Evolutionary conservation across 2,888 invertebrate species (phyloP), one percentile per base, ranked within the genome.

Genomic region (Patella depressa): DNA sequence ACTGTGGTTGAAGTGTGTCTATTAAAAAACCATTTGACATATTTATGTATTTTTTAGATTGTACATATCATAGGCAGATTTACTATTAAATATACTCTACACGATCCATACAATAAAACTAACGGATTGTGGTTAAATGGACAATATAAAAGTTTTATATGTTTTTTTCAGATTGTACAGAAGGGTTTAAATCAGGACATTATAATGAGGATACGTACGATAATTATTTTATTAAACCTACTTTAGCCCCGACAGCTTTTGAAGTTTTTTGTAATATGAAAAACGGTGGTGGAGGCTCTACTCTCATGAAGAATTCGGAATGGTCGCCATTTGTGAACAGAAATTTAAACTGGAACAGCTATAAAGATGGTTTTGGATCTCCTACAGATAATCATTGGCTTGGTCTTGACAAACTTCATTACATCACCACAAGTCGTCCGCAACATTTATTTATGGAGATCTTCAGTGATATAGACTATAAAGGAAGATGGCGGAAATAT

Each of bases 401-500:
- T 45, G 79, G 79, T 2, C 55, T 77, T 53, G 72, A 79, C 11
- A 79, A 75, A 12, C 29, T 79, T 14, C 53, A 79, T 15, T 53
- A 74, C 19, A 29, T 79, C 24, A 79, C 77, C 9, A 45, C 53
- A 53, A 71, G 75, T 55, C 53, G 19, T 9, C 5, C 17, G 3
- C 77, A 77, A 55, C 17, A 29, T 54, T 45, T 72, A 19, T 19
- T 53, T 34, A 57, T 77, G 12, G 7, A n/a, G 17, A 71, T 57
- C 15, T 54, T 69, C 3, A 7, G 1, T 65, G 4, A 12, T 11
- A 11, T 14, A 7, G 14, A 12, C 4, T 14, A 2, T 14, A 19
- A 65, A 9, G 11, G 3, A 24, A 24, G 12, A 12, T 19, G 19
- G 24, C 9, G 65, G 14, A 12, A 12, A 19, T 65, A 65, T 15